Base-by-base conservation (phyloP, 2,113 vertebrate species). In the Misgurnus mizolepis region DNA sequence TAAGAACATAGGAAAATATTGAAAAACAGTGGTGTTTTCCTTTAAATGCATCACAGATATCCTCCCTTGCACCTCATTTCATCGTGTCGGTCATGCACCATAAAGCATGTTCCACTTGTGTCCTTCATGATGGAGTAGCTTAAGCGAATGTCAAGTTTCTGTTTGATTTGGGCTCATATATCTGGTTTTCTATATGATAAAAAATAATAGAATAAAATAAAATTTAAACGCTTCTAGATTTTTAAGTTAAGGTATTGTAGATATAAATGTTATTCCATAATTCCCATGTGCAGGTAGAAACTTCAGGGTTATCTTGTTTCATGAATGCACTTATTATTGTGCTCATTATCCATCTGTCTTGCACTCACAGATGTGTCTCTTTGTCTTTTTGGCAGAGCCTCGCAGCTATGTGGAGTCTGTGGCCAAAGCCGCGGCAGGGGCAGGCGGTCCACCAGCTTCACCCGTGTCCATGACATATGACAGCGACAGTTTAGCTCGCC, bases 351-450 rank as follows among this genome's bases (percentile, higher is more conserved):
- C 40, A 22, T 56, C 12, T 53, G 39, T 34, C 14, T 12, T 7
- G 49, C 14, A 5, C 39, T 65, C 49, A 76, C 8, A 8, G 10
- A 17, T 56, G 15, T 50, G 18, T 72, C 58, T 45, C 10, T 64
- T 27, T 72, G 18, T 77, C 17, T 84, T n/a, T 83, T 77, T 86
- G 0, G 14, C 91, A 99, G 98, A 96, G 58, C 95, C 98, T 18
- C 92, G 96, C 82, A 99, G 95, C 89, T 99, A 99, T 0, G 98
- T 99, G 0, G 96, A 98, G 84, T 98, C 97, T 0, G 95, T 99
- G 83, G 98, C 95, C 0, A 94, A 95, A 83, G 96, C 96, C 0
- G 97, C 97, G 0, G 87, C 85, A 0, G 84, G 87, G 0, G 90
- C 89, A 0, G 93, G 93, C 43, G 94, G 91, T 43, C 84, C 83